Evolutionary conservation across 2,113 vertebrate species (phyloP).

Genomic region (Anser brachyrhynchus): DNA sequence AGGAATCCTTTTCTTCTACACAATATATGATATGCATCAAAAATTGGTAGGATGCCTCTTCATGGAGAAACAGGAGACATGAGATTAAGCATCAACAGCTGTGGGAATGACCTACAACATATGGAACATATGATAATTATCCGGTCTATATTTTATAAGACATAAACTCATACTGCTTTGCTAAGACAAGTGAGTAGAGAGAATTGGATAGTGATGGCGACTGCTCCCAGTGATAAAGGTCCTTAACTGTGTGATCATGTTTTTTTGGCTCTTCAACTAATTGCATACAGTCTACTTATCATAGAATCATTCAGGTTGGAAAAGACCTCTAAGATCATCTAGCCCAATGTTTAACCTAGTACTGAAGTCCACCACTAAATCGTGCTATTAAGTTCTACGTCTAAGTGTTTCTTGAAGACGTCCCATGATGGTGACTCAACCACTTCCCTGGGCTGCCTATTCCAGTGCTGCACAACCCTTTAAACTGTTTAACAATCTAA

Average conservation of each 20-base stretch:
- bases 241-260: neutral
- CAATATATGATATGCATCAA: neutral
- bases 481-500: no score
- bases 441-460: no score
- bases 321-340: no score
- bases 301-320: no score
- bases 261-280: neutral
- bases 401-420: no score
- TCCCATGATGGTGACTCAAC: no score
- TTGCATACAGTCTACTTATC: neutral
- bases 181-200: neutral
- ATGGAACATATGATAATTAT: neutral
- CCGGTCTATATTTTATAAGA: neutral
- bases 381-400: no score
- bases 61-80: neutral
- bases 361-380: no score
- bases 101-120: constrained; percentile 33
- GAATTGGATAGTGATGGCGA: neutral
- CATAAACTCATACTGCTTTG: neutral
- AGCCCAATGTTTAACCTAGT: no score
- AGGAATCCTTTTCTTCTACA: neutral
- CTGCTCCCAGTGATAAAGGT: neutral
- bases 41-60: neutral
- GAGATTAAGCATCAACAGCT: neutral
- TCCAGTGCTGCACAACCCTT: no score